Evolutionary conservation across 2,113 vertebrate genomes (phyloP), one percentile per base, ranked within the genome.

Genomic region (Lota lota): DNA sequence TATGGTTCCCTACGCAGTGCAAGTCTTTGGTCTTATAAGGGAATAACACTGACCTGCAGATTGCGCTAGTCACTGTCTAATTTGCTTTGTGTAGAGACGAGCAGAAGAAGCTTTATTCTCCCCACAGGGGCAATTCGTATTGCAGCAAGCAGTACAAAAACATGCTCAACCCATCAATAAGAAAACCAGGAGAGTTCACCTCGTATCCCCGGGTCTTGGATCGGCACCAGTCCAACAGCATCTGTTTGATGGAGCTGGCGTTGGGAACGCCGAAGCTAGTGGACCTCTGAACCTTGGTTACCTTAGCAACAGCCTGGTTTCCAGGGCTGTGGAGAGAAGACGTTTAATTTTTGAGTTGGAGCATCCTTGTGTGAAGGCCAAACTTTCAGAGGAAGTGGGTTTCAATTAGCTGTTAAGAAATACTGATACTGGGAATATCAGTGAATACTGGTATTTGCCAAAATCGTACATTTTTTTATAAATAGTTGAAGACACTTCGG

Each of bases 201-300:
- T 98, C 94, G 0, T 99, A 99, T 51, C 93, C 95, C 1, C 96
- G 94, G 0, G 97, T 99, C 87, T 99, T 99, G 63, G 97, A 95
- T 60, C 96, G 90, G 85, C 97, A 99, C 97, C 97, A 99, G 83
- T 99, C 97, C 63, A 99, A 91, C 80, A 99, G 92, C 97, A 99
- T 99, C 88, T 99, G 97, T 82, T 99, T 99, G 90, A 99, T 98
- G 88, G 95, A 95, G 91, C 92, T 99, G 66, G 97, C 97, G 0
- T 97, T 99, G 75, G 97, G 95, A n/a, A 99, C 97, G 0, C 96
- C 97, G 0, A 94, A 98, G 84, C 95, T 97, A 68, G 94, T 93
- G 54, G 97, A 94, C 22, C 96, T 95, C 86, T 98, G 97, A 16
- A 98, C 92, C 77, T 77, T 92, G 0, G 93, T 84, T 1, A 91